Conservation (phyloP, 2,888 invertebrate species). For the Icerya purchasi region DNA sequence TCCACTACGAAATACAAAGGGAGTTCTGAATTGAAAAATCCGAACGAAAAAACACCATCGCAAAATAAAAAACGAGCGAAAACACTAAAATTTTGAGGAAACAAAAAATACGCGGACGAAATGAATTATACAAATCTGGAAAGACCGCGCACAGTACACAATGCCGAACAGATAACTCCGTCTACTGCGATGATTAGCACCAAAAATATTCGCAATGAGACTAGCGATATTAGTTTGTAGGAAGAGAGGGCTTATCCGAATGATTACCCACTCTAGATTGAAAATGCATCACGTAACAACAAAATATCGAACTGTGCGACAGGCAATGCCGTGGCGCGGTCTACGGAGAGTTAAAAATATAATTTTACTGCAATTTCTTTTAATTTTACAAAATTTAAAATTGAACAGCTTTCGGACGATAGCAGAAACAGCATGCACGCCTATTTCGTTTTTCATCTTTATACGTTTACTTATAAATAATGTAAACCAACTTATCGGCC, state of each 20-base stretch:
- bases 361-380: too few relatives aligned
- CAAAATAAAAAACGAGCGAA: not conserved
- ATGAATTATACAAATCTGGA: not conserved
- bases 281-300: not conserved
- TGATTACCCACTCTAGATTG: not conserved
- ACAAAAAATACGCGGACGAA: not conserved
- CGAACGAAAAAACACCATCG: not conserved
- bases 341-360: too few relatives aligned
- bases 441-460: too few relatives aligned
- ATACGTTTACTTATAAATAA: too few relatives aligned
- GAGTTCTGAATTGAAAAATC: not conserved
- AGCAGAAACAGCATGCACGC: too few relatives aligned
- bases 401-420: too few relatives aligned
- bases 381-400: too few relatives aligned
- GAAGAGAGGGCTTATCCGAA: not conserved
- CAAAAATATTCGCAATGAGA: not conserved
- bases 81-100: not conserved
- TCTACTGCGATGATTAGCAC: not conserved
- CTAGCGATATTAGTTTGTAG: not conserved
- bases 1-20: not conserved
- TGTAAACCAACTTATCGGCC: too few relatives aligned
- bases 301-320: not conserved
- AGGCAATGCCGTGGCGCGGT: too few relatives aligned
- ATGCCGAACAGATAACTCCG: not conserved
- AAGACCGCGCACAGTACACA: not conserved